Evolutionary conservation across 1,140 invertebrate species (phyloP).

Genomic region (Monochamus saltuarius): DNA sequence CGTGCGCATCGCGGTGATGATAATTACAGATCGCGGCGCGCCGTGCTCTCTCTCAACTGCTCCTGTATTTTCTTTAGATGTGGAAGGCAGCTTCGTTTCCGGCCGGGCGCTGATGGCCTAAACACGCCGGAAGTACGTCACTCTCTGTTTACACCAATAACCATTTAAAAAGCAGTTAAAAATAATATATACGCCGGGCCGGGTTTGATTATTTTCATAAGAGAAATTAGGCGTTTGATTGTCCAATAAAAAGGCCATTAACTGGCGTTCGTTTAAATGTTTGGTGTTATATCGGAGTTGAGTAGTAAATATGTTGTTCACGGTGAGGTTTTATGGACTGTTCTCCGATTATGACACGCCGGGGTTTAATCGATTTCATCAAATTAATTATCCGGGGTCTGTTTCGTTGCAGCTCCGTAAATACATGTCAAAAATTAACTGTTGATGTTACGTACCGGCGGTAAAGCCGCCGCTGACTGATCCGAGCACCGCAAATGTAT

Average conservation of each 20-base stretch:
- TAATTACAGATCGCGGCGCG: too few species aligned
- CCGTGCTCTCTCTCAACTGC: too few species aligned
- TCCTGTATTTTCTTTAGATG: conserved; percentile 35
- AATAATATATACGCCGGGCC: conserved; percentile 33
- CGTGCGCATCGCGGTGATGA: too few species aligned
- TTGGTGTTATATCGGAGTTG: conserved; percentile 29
- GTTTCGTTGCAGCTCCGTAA: too few species aligned
- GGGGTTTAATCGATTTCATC: conserved; percentile 6
- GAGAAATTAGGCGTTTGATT: conserved; percentile 44
- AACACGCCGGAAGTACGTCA: conserved; percentile 44
- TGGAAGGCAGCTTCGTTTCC: conserved; percentile 28
- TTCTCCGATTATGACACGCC: conserved; percentile 13
- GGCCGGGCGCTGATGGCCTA: conserved; percentile 26
- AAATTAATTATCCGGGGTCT: conserved; percentile 5
- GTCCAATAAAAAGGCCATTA: conserved; percentile 44
- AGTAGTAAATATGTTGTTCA: conserved; percentile 31
- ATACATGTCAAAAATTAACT: too few species aligned
- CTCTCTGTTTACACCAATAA: conserved; percentile 45
- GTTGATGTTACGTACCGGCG: too few species aligned
- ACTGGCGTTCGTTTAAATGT: conserved; percentile 35
- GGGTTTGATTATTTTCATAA: conserved; percentile 45
- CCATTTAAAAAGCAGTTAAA: conserved; percentile 46
- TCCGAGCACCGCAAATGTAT: too few species aligned
- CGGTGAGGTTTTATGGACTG: conserved; percentile 31
- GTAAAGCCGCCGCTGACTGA: too few species aligned